These are phyloP conservation scores for Prionace glauca DNA, from an alignment of 2,797 vertebrate genomes.

Conservation along the genomic window DNA sequence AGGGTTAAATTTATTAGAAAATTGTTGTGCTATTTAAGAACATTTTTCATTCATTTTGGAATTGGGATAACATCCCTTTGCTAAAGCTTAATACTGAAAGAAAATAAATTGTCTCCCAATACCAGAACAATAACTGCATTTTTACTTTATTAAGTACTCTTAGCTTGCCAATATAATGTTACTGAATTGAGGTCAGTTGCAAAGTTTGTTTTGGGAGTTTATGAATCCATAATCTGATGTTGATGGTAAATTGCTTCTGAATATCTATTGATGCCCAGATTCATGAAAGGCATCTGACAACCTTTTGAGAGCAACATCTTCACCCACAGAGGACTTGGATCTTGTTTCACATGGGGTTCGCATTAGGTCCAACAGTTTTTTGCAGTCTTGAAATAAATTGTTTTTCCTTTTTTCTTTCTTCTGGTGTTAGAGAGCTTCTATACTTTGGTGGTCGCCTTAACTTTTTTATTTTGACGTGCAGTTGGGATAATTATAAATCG, in stretches of 20 bases:
- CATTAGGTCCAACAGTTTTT: not conserved
- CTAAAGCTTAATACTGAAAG: not conserved
- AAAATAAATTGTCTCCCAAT: not conserved
- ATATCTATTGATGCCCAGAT: not conserved
- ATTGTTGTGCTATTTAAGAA: constrained; percentile 45
- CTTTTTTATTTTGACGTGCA: not conserved
- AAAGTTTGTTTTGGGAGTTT: not conserved
- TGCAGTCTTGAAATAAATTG: not conserved
- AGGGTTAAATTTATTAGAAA: constrained; percentile 42
- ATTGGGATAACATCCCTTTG: constrained; percentile 14
- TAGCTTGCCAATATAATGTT: not conserved
- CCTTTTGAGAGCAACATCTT: not conserved
- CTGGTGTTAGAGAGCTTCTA: not conserved
- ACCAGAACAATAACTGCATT: not conserved
- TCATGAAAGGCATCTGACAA: not conserved
- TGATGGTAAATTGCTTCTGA: not conserved
- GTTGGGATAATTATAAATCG: no score
- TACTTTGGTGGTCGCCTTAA: not conserved
- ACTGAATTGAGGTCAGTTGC: not conserved
- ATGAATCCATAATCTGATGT: not conserved
- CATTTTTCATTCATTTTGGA: constrained; percentile 46
- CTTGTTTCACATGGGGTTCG: not conserved
- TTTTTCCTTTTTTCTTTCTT: not conserved
- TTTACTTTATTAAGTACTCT: not conserved
- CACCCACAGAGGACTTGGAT: not conserved